Base-by-base conservation (phyloP, 2,797 vertebrate genomes). In the Neosalanx taihuensis region DNA sequence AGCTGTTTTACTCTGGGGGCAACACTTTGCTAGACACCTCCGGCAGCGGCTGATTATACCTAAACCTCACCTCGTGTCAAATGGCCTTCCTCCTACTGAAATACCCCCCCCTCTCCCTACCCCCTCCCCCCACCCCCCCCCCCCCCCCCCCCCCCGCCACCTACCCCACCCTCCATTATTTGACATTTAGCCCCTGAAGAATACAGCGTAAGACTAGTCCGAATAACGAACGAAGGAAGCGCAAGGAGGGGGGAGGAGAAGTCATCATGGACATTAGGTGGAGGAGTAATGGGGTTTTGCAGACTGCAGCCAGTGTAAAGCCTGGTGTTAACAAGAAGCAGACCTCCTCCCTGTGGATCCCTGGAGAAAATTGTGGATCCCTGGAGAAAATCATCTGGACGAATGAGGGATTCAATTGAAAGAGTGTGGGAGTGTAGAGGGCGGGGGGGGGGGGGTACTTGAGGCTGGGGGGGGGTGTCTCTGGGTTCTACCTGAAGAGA, bases 11-110 rank as follows among this genome's bases (percentile, higher is more conserved):
- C 85, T 81, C 70, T 1, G 79, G 78, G 37, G 84, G 84, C 77
- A 75, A 83, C 82, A 81, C 86, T 83, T 84, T 81, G 18, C 31
- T 66, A 72, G 79, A 72, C 79, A 88, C 85, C 88, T 88, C 87
- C 84, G 82, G 84, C 82, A 85, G 74, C 64, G 71, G 74, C 83
- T 85, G 84, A 92, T 88, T 89, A 90, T 75, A 79, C 77, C 61
- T 33, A 80, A n/a, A 86, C 82, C 76, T 78, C 75, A 57, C 74
- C 81, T 86, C 78, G 84, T 82, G 88, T 75, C 78, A 78, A 63
- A 79, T 85, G 74, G 64, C 73, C 79, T 81, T 68, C 15, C 41
- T 18, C 61, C 64, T 20, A 73, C 75, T 75, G 76, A 75, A 85
- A 69, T 74, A 46, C n/a, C 75, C 73, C 75, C 76, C 33, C 33